phyloP scores from a whole-genome alignment of 64 coral and sea anemone species.

The Anthopleura sola region DNA sequence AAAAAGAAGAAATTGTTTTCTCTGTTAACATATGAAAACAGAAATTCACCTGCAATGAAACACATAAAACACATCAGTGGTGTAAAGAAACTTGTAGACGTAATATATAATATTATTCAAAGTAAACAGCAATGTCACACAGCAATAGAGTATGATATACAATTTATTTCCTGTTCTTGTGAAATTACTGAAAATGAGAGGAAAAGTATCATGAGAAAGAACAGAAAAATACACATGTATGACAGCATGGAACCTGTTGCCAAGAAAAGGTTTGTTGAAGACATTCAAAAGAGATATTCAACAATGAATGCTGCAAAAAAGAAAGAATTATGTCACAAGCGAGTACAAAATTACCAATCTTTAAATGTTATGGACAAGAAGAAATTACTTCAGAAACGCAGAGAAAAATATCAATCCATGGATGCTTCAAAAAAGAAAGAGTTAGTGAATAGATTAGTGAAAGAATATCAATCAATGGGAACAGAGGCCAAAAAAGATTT shows the following conservation, averaged over 20 bases:
- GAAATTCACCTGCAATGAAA: constrained; percentile 17
- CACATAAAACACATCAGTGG: constrained; percentile 35
- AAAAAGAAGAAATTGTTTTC: constrained; percentile 1
- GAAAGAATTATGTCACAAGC: constrained; percentile 8
- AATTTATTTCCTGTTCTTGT: constrained; percentile 28
- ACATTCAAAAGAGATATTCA: too few species aligned
- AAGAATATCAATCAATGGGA: constrained; percentile 1
- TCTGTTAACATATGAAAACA: constrained; percentile 9
- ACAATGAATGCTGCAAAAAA: constrained; percentile 16
- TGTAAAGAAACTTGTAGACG: constrained; percentile 16
- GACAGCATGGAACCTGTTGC: constrained; percentile 28
- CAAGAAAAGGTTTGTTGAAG: too few species aligned
- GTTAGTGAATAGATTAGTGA: neutral
- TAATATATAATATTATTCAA: constrained; percentile 30
- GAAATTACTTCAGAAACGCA: neutral
- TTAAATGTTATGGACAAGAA: neutral
- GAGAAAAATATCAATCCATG: neutral
- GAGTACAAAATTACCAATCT: constrained; percentile 17
- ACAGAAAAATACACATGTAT: constrained; percentile 20
- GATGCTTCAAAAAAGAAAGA: constrained; percentile 9
- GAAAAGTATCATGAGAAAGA: constrained; percentile 29
- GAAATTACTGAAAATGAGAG: constrained; percentile 25
- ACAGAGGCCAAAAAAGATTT: neutral
- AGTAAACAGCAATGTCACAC: neutral
- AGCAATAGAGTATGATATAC: constrained; percentile 32